phyloP scores from a whole-genome alignment of 2,888 invertebrate species.

The Protodeltote pygarga region DNA sequence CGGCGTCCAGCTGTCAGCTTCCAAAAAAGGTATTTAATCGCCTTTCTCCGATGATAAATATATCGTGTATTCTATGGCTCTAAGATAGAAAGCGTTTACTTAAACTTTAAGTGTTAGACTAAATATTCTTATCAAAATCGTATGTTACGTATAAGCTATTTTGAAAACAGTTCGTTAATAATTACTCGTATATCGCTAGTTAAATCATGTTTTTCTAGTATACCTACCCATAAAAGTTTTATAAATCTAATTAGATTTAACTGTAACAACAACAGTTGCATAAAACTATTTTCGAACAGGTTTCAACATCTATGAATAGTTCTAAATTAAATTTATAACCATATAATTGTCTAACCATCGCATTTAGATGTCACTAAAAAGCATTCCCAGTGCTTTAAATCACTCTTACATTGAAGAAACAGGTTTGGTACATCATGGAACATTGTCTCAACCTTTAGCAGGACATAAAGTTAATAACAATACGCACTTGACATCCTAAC shows the following conservation, averaged over 20 bases:
- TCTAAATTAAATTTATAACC: constrained; percentile 66
- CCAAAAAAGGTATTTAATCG: too few species aligned
- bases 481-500: constrained; percentile 78
- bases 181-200: too few species aligned
- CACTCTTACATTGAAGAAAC: constrained; percentile 72
- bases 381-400: constrained; percentile 82
- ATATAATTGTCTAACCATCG: constrained; percentile 69
- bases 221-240: neutral
- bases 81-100: too few species aligned
- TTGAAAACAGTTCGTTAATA: too few species aligned
- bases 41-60: too few species aligned
- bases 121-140: too few species aligned
- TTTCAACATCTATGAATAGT: constrained; percentile 30
- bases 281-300: constrained; percentile 19
- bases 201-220: too few species aligned
- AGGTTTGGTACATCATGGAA: constrained; percentile 65
- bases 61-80: too few species aligned
- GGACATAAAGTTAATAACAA: constrained; percentile 76
- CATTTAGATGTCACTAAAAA: constrained; percentile 72
- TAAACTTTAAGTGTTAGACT: too few species aligned
- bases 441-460: constrained; percentile 76
- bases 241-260: constrained; percentile 6
- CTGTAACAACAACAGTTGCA: constrained; percentile 5
- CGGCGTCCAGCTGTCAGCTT: too few species aligned
- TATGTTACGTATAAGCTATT: too few species aligned